Evolutionary conservation across 2,113 vertebrate genomes (phyloP).

Genomic region (Thomomys bottae): DNA sequence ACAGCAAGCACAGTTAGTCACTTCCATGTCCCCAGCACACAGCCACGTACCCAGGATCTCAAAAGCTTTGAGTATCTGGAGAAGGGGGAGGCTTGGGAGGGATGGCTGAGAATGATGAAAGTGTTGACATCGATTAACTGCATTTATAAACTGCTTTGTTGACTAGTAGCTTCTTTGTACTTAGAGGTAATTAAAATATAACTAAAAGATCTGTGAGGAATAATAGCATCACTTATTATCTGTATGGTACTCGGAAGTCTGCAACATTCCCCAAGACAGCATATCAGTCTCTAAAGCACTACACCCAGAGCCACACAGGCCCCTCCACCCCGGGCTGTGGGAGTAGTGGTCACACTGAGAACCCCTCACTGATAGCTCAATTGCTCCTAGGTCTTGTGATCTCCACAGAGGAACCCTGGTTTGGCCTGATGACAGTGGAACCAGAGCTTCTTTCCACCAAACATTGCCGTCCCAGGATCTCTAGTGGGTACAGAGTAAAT

Average conservation of each 20-base stretch:
- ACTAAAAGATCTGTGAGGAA: background rate
- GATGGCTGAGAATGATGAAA: too few relatives aligned
- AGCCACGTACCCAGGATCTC: background rate
- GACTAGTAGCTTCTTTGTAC: too few relatives aligned
- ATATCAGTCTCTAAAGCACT: background rate
- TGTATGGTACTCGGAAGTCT: background rate
- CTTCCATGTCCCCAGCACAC: background rate
- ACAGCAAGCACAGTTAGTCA: background rate
- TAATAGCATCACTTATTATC: background rate
- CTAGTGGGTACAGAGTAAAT: background rate
- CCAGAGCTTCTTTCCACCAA: background rate
- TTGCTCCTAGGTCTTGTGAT: background rate
- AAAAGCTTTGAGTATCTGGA: background rate
- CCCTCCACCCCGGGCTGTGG: background rate
- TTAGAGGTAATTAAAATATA: too few relatives aligned
- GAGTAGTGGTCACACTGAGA: background rate
- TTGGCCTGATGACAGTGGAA: background rate
- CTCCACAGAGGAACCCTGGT: background rate
- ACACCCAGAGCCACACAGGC: background rate
- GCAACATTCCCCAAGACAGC: background rate
- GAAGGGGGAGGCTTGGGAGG: too few relatives aligned
- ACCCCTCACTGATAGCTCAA: background rate
- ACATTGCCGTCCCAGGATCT: background rate
- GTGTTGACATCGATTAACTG: too few relatives aligned
- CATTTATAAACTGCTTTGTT: too few relatives aligned